phyloP scores from a whole-genome alignment of 2,888 invertebrate species.

The Epiblema foenella region DNA sequence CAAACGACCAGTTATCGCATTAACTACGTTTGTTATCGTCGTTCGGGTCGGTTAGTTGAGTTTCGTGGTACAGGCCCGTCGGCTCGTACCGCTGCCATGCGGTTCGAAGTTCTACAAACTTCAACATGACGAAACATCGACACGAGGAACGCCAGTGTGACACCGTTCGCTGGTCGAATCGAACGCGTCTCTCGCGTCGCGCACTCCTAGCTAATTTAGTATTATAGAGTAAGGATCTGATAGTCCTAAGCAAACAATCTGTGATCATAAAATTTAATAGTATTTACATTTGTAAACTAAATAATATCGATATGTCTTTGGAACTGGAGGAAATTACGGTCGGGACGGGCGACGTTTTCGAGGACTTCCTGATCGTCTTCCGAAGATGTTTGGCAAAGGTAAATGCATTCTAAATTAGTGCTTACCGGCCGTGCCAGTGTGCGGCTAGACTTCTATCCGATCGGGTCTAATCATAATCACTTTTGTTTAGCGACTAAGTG shows the following conservation, averaged over 20 bases:
- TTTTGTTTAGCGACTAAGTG: conserved; percentile 17
- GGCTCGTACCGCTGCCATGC: conserved; percentile 61
- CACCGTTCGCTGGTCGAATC: conserved; percentile 58
- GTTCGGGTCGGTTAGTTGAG: conserved; percentile 21
- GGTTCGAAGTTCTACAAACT: conserved; percentile 55
- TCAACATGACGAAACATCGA: conserved; percentile 59
- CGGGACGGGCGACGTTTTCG: conserved; percentile 88
- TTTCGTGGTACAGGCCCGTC: conserved; percentile 46
- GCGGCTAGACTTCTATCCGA: conserved; percentile 52
- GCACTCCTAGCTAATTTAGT: conserved; percentile 63
- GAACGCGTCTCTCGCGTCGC: conserved; percentile 60
- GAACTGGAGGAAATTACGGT: conserved; percentile 87
- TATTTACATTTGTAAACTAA: conserved; percentile 57
- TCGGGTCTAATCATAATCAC: conserved; percentile 50
- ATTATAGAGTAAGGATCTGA: conserved; percentile 68
- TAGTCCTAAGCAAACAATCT: conserved; percentile 66
- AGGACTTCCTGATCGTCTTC: conserved; percentile 89
- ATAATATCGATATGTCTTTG: conserved; percentile 83
- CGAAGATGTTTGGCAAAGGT: conserved; percentile 89
- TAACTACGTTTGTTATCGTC: conserved; percentile 23
- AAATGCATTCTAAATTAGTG: conserved; percentile 80
- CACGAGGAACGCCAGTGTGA: conserved; percentile 63
- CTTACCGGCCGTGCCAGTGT: conserved; percentile 61
- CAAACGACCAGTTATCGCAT: conserved; percentile 27
- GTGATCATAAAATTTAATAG: conserved; percentile 66